Conservation (phyloP, 1,140 invertebrate species). For the Protaetia brevitarsis region DNA sequence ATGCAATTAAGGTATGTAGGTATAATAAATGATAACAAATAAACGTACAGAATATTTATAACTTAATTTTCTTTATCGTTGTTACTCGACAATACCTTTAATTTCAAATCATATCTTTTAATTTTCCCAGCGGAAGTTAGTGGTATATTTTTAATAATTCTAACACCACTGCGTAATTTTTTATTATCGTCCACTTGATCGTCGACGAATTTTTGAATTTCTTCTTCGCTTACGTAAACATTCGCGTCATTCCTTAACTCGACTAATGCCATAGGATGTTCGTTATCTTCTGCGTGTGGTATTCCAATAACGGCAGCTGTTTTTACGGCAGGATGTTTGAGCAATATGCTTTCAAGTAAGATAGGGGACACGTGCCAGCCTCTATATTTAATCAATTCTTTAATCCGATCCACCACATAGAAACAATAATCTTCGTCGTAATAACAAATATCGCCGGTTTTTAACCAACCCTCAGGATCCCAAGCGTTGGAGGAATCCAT, state of each 20-base stretch:
- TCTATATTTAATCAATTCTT: constrained; percentile 72
- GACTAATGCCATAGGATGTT: constrained; percentile 68
- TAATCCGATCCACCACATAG: constrained; percentile 70
- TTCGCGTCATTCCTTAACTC: constrained; percentile 51
- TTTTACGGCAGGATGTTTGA: constrained; percentile 63
- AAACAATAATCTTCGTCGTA: constrained; percentile 64
- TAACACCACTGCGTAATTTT: constrained; percentile 37
- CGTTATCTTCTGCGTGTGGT: constrained; percentile 62
- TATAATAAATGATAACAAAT: too few species aligned
- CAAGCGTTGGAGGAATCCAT: constrained; percentile 38
- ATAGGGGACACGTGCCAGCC: constrained; percentile 46
- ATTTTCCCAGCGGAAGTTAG: constrained; percentile 39
- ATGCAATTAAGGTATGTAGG: too few species aligned
- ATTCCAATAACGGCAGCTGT: constrained; percentile 77
- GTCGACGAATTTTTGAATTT: constrained; percentile 35
- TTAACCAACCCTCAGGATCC: constrained; percentile 65
- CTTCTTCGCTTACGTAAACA: constrained; percentile 27
- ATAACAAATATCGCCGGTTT: constrained; percentile 70
- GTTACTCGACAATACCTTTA: too few species aligned
- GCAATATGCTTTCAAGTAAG: constrained; percentile 66
- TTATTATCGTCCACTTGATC: constrained; percentile 38
- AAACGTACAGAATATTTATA: too few species aligned
- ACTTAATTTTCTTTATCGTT: too few species aligned
- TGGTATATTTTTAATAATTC: constrained; percentile 34
- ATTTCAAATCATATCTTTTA: constrained; percentile 11